These are phyloP conservation scores for Lepidothrix coronata DNA, from an alignment of 2,113 vertebrate species.

Conservation along the genomic window DNA sequence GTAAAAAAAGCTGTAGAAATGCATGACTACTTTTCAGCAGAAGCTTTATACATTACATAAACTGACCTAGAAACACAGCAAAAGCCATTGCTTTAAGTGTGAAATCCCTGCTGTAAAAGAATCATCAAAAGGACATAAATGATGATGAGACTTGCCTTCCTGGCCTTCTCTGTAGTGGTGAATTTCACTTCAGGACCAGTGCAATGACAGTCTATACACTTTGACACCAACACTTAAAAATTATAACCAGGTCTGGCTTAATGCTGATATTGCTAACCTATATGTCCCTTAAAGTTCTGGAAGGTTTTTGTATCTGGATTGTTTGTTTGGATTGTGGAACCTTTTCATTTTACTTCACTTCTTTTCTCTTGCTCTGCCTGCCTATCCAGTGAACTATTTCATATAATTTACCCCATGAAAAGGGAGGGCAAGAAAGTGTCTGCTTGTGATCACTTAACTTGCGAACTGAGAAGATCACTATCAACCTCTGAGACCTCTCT, in stretches of 20 bases:
- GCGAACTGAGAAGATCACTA: neutral
- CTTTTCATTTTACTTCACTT: neutral
- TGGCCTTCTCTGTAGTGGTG: neutral
- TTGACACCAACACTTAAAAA: neutral
- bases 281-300: neutral
- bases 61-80: slow-evolving; percentile 12
- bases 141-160: neutral
- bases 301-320: neutral
- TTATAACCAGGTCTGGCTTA: neutral
- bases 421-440: neutral
- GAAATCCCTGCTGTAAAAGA: neutral
- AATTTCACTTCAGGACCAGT: neutral
- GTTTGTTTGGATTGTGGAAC: neutral
- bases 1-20: neutral
- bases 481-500: neutral
- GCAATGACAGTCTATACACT: neutral
- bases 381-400: neutral
- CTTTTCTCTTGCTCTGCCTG: neutral
- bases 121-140: neutral
- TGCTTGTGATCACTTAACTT: neutral
- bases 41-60: slow-evolving; percentile 16
- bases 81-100: neutral
- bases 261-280: neutral
- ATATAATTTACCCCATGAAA: neutral
- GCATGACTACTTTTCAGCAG: neutral